These are phyloP conservation scores for Andrena dorsata DNA, from an alignment of 2,888 invertebrate species.

Conservation along the genomic window DNA sequence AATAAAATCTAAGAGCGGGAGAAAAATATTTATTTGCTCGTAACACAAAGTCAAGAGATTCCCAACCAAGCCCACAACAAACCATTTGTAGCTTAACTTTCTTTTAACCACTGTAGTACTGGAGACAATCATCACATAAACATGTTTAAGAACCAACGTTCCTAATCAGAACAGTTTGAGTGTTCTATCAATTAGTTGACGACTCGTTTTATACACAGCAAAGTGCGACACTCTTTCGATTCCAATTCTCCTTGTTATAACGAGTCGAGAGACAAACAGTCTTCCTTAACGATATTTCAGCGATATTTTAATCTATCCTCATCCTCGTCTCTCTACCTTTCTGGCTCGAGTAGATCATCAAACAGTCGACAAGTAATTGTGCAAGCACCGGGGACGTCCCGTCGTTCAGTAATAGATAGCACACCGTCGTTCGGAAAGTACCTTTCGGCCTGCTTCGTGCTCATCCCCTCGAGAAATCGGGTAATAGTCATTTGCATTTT, in stretches of 20 bases:
- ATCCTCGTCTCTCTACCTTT: slow-evolving; percentile 31
- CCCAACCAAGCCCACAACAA: too few relatives aligned
- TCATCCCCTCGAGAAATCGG: slow-evolving; percentile 63
- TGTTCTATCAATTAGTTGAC: slow-evolving; percentile 12
- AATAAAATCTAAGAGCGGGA: too few relatives aligned
- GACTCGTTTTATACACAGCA: background rate
- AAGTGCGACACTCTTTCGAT: slow-evolving; percentile 34
- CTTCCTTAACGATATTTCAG: slow-evolving; percentile 60
- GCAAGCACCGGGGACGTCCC: slow-evolving; percentile 59
- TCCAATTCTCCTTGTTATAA: slow-evolving; percentile 54
- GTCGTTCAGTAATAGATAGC: slow-evolving; percentile 63
- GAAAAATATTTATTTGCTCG: too few relatives aligned
- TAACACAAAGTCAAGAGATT: too few relatives aligned
- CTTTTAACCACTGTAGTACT: too few relatives aligned
- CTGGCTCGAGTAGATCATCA: slow-evolving; percentile 65
- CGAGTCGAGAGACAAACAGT: slow-evolving; percentile 44
- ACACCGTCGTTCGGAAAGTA: slow-evolving; percentile 62
- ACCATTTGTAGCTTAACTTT: too few relatives aligned
- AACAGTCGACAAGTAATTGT: slow-evolving; percentile 70
- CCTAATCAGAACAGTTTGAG: slow-evolving; percentile 29
- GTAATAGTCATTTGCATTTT: slow-evolving; percentile 71
- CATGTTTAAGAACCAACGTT: too few relatives aligned
- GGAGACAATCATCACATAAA: too few relatives aligned
- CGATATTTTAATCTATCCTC: slow-evolving; percentile 66
- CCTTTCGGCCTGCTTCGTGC: slow-evolving; percentile 63